Evolutionary conservation across 30 jellyfish, hydroid and myxozoan genomes (phyloP), one percentile per base, ranked within the genome.

Genomic region (Hydra vulgaris): DNA sequence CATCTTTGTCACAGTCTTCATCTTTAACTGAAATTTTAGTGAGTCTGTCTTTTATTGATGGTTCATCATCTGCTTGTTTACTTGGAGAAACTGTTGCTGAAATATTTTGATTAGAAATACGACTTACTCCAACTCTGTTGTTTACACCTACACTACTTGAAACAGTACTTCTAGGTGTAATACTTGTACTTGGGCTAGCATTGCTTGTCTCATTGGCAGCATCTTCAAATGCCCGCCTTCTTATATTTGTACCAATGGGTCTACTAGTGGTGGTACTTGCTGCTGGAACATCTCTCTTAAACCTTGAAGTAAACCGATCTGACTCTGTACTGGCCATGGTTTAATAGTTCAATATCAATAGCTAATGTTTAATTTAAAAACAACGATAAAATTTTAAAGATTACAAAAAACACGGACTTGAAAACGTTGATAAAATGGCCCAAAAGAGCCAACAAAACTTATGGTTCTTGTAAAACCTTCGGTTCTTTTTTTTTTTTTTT

Each of bases 1-100:
- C 17, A 1, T 81, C 94, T 67, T 77, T 82, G 17, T 71, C 89
- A 21, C 72, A 85, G 0, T 85, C 95, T 0, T 86, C 95, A 54
- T 86, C 97, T 20, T 71, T 75, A 3, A 82, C 79, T n/a, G 73
- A 80, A 75, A 90, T 61, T 8, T 88, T 81, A 90, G 54, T 90
- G 70, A 90, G 55, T 82, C 86, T 78, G 85, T 84, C 71, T 0
- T 89, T 84, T 54, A 89, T 89, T 0, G 92, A 15, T 52, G 75
- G 75, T n/a, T 20, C 25, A 68, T 68, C 75, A 68, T 68, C 75
- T n/a, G n/a, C n/a, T 23, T 68, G 25, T 68, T 68, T 68, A 68
- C 75, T 68, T 68, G 75, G 75, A n/a, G 75, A 68, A 3, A 23
- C 7, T 18, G 87, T 7, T 23, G 86, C 21, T 23, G 68, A 69